phyloP scores from a whole-genome alignment of 1,140 invertebrate genomes.

The Arion vulgaris region DNA sequence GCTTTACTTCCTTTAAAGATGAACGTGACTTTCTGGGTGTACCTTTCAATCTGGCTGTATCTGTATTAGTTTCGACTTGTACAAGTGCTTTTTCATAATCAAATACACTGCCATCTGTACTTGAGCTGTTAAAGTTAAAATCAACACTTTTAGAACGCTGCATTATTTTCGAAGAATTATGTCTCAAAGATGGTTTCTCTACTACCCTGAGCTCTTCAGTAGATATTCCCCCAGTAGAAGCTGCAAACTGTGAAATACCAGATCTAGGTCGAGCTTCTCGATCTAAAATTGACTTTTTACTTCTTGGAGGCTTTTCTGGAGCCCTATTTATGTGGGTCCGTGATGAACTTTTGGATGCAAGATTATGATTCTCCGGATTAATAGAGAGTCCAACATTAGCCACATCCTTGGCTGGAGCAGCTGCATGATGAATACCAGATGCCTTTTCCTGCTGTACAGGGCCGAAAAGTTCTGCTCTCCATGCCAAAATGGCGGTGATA shows the following conservation, averaged over 20 bases:
- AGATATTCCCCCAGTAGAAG: not conserved
- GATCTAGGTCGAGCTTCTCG: not conserved
- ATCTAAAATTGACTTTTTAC: not conserved
- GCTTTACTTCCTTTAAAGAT: not conserved
- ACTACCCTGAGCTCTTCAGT: not conserved
- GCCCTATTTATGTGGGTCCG: no score
- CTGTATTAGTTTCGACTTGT: not conserved
- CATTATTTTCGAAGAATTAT: not conserved
- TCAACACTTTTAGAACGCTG: slow-evolving; percentile 30
- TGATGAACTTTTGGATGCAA: not conserved
- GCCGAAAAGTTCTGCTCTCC: slow-evolving; percentile 43
- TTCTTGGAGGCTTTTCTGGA: slow-evolving; percentile 10
- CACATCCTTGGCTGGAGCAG: not conserved
- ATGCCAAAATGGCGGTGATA: slow-evolving; percentile 39
- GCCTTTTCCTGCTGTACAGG: not conserved
- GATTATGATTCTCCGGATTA: not conserved
- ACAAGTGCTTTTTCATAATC: slow-evolving; percentile 36
- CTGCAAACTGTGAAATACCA: not conserved
- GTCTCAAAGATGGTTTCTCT: not conserved
- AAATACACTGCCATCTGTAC: slow-evolving; percentile 39
- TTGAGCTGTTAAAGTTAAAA: slow-evolving; percentile 39
- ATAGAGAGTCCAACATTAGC: not conserved
- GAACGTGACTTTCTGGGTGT: not conserved
- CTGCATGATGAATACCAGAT: not conserved
- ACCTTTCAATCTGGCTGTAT: not conserved